phyloP scores from a whole-genome alignment of 2,113 vertebrate genomes.

The Sylvilagus bachmani region DNA sequence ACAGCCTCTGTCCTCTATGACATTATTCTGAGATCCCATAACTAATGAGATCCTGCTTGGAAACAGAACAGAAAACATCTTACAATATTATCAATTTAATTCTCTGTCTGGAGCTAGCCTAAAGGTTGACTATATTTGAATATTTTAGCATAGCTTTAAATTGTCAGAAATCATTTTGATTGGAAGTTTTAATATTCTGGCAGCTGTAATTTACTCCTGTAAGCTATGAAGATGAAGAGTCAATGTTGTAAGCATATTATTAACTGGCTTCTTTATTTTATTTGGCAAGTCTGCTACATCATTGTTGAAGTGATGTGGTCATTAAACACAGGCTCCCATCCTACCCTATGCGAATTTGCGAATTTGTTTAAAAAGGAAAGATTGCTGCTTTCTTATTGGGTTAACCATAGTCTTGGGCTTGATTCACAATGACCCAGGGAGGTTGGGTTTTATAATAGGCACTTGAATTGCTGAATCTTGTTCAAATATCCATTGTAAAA shows the following conservation, averaged over 20 bases:
- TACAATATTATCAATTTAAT: neutral
- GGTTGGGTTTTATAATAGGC: accelerated
- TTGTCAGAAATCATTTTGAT: conserved; percentile 58
- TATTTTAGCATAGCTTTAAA: conserved; percentile 65
- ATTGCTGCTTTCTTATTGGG: neutral
- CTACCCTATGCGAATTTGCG: neutral
- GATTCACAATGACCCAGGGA: neutral
- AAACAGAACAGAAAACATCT: neutral
- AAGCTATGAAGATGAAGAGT: neutral
- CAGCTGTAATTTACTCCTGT: conserved; percentile 1
- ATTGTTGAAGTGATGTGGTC: neutral
- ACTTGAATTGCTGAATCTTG: neutral
- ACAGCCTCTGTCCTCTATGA: neutral
- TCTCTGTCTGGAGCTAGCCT: conserved; percentile 62
- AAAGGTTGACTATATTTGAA: conserved; percentile 65
- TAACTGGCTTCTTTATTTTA: neutral
- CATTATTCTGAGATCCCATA: neutral
- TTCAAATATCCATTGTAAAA: neutral
- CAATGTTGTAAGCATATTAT: too few relatives aligned
- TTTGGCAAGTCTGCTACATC: neutral
- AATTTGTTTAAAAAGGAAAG: neutral
- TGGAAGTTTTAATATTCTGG: conserved; percentile 32
- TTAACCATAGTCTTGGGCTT: neutral
- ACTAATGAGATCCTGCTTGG: neutral
- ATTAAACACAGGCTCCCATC: neutral